Base-by-base conservation (phyloP, 2,888 invertebrate genomes). In the Noctua pronuba region DNA sequence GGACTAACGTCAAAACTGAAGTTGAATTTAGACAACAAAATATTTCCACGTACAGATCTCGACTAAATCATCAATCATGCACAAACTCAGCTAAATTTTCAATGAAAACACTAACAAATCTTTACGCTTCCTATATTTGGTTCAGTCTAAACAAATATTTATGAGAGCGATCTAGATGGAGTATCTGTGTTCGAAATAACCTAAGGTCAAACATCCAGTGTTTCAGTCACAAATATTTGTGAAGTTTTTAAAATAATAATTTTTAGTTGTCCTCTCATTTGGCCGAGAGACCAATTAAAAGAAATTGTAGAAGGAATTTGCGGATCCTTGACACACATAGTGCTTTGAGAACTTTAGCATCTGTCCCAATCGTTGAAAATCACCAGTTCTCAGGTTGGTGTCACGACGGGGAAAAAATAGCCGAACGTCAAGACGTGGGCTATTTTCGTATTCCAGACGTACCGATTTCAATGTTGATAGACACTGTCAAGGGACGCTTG, bases 321-420 rank as follows among this genome's bases (percentile, higher is more conserved):
- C 81, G 73, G 78, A 69, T 89, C 95, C 95, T 94, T 95, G 95
- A 94, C 95, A 95, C 81, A 92, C 87, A 92, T 93, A 84, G 75
- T 75, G 76, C 44, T 78, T 85, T 88, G 87, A 90, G 90, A 93
- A 92, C 91, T 91, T 90, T 82, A 90, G 87, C 91, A 90, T 87
- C 90, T 89, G 92, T 92, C 83, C 60, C 78, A 87, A 88, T 90
- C 89, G 91, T 92, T 88, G 90, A 92, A 93, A 93, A 91, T 92
- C 90, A 85, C 81, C 72, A 89, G 89, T 87, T 87, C 89, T 87
- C 90, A 93, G 92, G 92, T 93, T 92, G 92, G 91, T 94, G 94
- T 93, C 93, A 93, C 89, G 79, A 68, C 86, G 73, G 86, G 88
- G 86, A 88, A 91, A 93, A 94, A 93, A 93, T 92, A 92, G 90